Evolutionary conservation across 2,888 invertebrate genomes (phyloP).

Genomic region (Phaonia tiefii): DNA sequence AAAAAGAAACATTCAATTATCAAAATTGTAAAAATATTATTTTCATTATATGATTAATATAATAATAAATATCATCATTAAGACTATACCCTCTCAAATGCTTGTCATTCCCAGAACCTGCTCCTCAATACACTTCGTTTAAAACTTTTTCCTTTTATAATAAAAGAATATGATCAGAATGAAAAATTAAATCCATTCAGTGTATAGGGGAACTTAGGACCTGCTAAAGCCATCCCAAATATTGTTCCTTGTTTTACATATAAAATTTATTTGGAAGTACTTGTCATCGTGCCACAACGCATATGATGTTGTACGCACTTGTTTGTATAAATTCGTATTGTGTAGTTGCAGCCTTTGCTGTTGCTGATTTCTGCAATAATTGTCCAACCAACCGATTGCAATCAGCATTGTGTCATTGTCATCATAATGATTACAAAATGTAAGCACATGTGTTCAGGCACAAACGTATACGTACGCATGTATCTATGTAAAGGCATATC

Average conservation of each 20-base stretch:
- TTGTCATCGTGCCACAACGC: slow-evolving; percentile 40
- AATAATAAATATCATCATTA: too few relatives aligned
- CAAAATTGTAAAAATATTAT: too few relatives aligned
- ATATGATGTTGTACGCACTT: slow-evolving; percentile 13
- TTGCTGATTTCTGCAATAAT: slow-evolving; percentile 51
- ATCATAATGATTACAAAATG: slow-evolving; percentile 31
- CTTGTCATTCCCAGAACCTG: too few relatives aligned
- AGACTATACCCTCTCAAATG: too few relatives aligned
- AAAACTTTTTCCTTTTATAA: too few relatives aligned
- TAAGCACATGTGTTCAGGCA: slow-evolving; percentile 2
- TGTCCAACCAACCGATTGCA: slow-evolving; percentile 36
- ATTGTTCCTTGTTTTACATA: neutral
- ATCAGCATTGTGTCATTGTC: slow-evolving; percentile 47
- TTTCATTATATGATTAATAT: too few relatives aligned
- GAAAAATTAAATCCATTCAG: too few relatives aligned
- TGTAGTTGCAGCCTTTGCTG: slow-evolving; percentile 33
- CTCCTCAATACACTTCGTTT: too few relatives aligned
- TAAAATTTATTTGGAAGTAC: slow-evolving; percentile 48
- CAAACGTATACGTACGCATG: neutral
- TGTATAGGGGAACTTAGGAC: neutral
- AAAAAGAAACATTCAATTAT: too few relatives aligned
- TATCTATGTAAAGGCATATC: neutral
- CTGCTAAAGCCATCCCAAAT: neutral
- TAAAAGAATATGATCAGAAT: too few relatives aligned
- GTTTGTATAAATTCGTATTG: neutral